These are phyloP conservation scores for Mercenaria mercenaria DNA, from an alignment of 1,140 invertebrate species.

Conservation along the genomic window DNA sequence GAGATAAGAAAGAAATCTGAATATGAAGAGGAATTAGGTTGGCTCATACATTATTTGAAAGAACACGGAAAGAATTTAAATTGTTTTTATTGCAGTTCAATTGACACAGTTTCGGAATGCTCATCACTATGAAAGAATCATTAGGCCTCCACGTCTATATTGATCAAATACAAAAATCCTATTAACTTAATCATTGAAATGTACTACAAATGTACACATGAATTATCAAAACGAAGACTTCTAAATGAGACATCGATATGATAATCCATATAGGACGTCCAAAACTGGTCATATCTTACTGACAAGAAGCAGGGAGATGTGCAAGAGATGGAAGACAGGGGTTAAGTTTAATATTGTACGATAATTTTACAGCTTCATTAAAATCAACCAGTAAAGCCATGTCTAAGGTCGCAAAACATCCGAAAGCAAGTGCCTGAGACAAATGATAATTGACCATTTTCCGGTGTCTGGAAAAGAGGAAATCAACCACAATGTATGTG, in stretches of 20 bases:
- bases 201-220: constrained; percentile 35
- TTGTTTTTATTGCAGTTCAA: constrained; percentile 20
- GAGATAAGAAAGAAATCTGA: neutral
- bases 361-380: constrained; percentile 16
- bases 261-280: constrained; percentile 11
- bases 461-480: too few species aligned
- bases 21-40: neutral
- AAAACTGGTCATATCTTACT: constrained; percentile 37
- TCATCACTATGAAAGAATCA: neutral
- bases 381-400: constrained; percentile 13
- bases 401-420: neutral
- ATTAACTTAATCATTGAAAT: constrained; percentile 45
- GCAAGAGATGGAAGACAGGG: constrained; percentile 35
- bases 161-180: neutral
- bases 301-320: constrained; percentile 45
- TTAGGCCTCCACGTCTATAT: neutral
- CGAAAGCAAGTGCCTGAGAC: neutral
- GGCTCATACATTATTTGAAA: constrained; percentile 23
- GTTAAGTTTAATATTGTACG: constrained; percentile 15
- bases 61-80: neutral
- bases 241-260: constrained; percentile 9
- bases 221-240: constrained; percentile 39
- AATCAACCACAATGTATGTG: neutral
- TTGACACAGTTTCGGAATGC: constrained; percentile 16
- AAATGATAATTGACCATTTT: neutral